phyloP scores from a whole-genome alignment of 2,888 invertebrate genomes.

The Amaurobius ferox region DNA sequence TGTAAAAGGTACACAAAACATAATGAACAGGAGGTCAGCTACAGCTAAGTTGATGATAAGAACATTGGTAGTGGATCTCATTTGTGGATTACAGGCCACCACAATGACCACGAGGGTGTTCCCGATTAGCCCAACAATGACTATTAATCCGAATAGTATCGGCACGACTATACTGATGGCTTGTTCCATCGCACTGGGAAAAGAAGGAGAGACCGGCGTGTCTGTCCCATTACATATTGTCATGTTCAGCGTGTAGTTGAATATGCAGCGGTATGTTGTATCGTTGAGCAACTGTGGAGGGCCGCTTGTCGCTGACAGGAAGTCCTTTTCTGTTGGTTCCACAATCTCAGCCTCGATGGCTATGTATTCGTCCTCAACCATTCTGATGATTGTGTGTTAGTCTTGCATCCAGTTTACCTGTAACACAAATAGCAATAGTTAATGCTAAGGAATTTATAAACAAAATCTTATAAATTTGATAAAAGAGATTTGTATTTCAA shows the following conservation, averaged over 20 bases:
- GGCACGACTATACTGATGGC: conserved; percentile 81
- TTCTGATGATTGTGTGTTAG: background rate
- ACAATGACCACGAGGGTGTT: conserved; percentile 93
- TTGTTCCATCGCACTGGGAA: conserved; percentile 30
- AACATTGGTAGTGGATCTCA: conserved; percentile 95
- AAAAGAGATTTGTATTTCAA: too few relatives aligned
- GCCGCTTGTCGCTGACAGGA: background rate
- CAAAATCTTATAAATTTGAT: too few relatives aligned
- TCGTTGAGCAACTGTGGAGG: conserved; percentile 18
- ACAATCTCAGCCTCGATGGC: conserved; percentile 59
- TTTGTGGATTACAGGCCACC: conserved; percentile 90
- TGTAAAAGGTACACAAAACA: conserved; percentile 96
- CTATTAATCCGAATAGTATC: conserved; percentile 89
- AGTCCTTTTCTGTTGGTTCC: conserved; percentile 27
- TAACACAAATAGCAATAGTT: too few relatives aligned
- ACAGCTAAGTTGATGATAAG: conserved; percentile 93
- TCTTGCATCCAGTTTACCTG: too few relatives aligned
- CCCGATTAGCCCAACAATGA: conserved; percentile 91
- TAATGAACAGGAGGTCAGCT: conserved; percentile 92
- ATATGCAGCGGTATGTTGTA: conserved; percentile 5
- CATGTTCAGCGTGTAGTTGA: conserved; percentile 11
- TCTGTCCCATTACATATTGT: conserved; percentile 21
- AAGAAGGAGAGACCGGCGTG: background rate
- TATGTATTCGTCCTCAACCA: conserved; percentile 65
- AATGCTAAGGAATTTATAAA: too few relatives aligned